phyloP scores from a whole-genome alignment of 2,888 invertebrate genomes.

The Dysmachus trigonus region DNA sequence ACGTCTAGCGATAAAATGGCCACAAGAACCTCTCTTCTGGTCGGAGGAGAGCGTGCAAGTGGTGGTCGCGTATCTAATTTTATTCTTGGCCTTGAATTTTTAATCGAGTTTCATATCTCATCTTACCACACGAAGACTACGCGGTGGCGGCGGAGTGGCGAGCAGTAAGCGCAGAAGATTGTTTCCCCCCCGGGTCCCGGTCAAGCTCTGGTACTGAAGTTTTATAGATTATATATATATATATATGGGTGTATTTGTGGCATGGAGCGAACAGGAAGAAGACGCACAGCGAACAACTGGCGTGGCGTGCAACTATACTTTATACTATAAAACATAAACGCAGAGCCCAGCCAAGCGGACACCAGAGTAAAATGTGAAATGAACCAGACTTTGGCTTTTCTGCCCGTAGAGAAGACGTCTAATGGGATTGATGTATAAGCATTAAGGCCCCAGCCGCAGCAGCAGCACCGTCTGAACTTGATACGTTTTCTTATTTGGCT shows the following conservation, averaged over 20 bases:
- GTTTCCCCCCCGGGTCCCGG: not conserved
- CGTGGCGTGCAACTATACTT: not conserved
- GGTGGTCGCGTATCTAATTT: slow-evolving; percentile 46
- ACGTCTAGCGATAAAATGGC: slow-evolving; percentile 7
- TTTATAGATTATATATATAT: no score
- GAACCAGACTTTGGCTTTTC: slow-evolving; percentile 17
- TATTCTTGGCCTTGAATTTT: slow-evolving; percentile 49
- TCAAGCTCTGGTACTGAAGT: not conserved
- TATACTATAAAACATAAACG: not conserved
- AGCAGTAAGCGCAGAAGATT: not conserved
- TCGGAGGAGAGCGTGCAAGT: not conserved
- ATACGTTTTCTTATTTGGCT: slow-evolving; percentile 39
- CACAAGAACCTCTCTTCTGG: slow-evolving; percentile 1
- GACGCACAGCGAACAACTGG: slow-evolving; percentile 34
- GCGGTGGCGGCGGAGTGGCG: not conserved
- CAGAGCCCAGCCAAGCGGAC: slow-evolving; percentile 22
- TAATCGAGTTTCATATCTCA: slow-evolving; percentile 48
- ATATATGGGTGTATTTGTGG: not conserved
- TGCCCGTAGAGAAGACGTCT: slow-evolving; percentile 9
- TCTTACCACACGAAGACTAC: slow-evolving; percentile 36
- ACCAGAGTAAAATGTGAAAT: slow-evolving; percentile 25
- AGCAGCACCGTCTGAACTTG: slow-evolving; percentile 18
- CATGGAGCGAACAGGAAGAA: slow-evolving; percentile 7
- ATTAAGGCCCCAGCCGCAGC: slow-evolving; percentile 2
- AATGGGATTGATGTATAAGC: slow-evolving; percentile 27